A percentile compares a stretch with the other conserved stretches of the same genome.
Evolutionary conservation across 1,140 invertebrate species (phyloP).

Genomic region (Zaprionus capensis): DNA sequence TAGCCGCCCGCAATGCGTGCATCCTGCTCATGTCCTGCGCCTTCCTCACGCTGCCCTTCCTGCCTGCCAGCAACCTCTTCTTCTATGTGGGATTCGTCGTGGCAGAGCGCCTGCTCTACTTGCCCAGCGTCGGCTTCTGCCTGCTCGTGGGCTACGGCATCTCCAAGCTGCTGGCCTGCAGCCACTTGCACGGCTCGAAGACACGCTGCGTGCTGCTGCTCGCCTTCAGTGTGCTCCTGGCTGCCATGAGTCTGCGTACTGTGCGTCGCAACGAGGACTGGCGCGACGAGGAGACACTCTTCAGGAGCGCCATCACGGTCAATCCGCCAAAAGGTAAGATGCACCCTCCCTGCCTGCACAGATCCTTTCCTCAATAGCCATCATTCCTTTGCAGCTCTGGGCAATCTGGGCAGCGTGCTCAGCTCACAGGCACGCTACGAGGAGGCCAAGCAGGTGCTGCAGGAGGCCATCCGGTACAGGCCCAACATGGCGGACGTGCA

Average conservation of each 20-base stretch:
- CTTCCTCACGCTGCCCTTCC: slow-evolving; percentile 94
- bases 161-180: slow-evolving; percentile 85
- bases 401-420: slow-evolving; percentile 96
- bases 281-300: slow-evolving; percentile 96
- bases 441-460: slow-evolving; percentile 95
- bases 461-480: slow-evolving; percentile 93
- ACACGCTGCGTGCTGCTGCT: slow-evolving; percentile 85
- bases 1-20: slow-evolving; percentile 56
- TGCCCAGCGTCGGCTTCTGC: slow-evolving; percentile 98
- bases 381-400: slow-evolving; percentile 89
- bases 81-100: slow-evolving; percentile 99
- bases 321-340: slow-evolving; percentile 98
- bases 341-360: not conserved
- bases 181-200: slow-evolving; percentile 51
- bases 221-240: slow-evolving; percentile 86
- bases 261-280: slow-evolving; percentile 94
- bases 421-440: slow-evolving; percentile 92
- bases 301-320: slow-evolving; percentile 94
- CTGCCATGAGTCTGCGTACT: slow-evolving; percentile 91
- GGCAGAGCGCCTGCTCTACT: slow-evolving; percentile 96
- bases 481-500: slow-evolving; percentile 98
- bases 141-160: slow-evolving; percentile 92
- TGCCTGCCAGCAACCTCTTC: slow-evolving; percentile 96
- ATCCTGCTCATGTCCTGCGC: slow-evolving; percentile 87
- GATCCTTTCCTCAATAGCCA: not conserved